Conservation (phyloP, 35 echinoderm and acorn worm species). For the Heliocidaris tuberculata region DNA sequence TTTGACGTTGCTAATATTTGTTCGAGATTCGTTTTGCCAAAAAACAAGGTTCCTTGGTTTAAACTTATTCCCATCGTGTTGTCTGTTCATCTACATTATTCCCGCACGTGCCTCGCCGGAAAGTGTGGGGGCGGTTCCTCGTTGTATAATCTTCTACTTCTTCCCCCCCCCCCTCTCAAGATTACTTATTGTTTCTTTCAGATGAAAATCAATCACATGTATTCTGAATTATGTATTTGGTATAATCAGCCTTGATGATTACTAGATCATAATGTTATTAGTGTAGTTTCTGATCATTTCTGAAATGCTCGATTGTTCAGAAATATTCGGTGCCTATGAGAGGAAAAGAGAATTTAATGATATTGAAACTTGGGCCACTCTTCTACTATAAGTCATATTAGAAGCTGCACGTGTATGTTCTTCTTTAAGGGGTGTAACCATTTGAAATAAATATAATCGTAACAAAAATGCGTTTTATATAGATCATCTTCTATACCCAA, state of each 20-base stretch:
- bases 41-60: neutral
- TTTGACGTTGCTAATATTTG: slow-evolving; percentile 1
- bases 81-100: neutral
- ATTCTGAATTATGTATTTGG: neutral
- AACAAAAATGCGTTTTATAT: too few relatives aligned
- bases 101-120: neutral
- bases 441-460: too few relatives aligned
- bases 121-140: neutral
- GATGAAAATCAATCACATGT: neutral
- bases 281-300: neutral
- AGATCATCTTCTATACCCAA: too few relatives aligned
- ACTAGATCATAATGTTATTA: neutral
- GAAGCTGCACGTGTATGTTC: too few relatives aligned
- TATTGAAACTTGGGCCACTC: too few relatives aligned
- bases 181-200: neutral
- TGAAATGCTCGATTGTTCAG: neutral
- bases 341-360: too few relatives aligned
- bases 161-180: neutral
- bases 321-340: neutral
- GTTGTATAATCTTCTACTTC: neutral
- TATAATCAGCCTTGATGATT: neutral
- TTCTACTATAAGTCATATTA: too few relatives aligned
- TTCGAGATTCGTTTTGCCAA: neutral
- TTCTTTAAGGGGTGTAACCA: too few relatives aligned
- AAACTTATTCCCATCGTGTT: neutral